These are phyloP conservation scores for Ochropleura plecta DNA, from an alignment of 2,888 invertebrate species.

Conservation along the genomic window DNA sequence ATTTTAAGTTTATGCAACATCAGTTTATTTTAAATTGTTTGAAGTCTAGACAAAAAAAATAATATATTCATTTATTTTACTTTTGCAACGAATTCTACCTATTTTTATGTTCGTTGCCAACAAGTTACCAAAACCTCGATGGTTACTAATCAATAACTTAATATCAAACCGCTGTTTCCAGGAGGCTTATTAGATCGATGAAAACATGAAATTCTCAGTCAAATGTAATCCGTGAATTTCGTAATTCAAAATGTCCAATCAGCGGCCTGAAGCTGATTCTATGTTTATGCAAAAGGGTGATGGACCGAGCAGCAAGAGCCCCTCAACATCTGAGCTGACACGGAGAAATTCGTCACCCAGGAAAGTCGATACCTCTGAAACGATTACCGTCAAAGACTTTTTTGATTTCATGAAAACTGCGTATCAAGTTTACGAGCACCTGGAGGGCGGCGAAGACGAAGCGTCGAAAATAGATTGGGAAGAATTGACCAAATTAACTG, in stretches of 20 bases:
- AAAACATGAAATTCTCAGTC: conserved; percentile 56
- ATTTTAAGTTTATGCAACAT: conserved; percentile 33
- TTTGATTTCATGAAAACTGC: conserved; percentile 94
- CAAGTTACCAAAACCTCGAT: conserved; percentile 1
- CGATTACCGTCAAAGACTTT: conserved; percentile 93
- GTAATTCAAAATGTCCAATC: conserved; percentile 79
- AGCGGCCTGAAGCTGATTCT: conserved; percentile 81
- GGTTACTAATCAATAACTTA: conserved; percentile 27
- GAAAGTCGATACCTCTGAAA: conserved; percentile 85
- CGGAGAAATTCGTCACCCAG: conserved; percentile 75
- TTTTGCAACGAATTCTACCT: conserved; percentile 29
- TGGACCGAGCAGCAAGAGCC: conserved; percentile 73
- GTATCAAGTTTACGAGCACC: conserved; percentile 92
- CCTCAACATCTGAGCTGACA: conserved; percentile 73
- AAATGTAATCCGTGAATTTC: conserved; percentile 37
- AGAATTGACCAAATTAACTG: conserved; percentile 87
- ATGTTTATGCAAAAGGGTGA: conserved; percentile 84
- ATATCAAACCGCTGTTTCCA: conserved; percentile 52
- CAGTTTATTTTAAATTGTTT: conserved; percentile 52
- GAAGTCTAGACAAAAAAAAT: conserved; percentile 20
- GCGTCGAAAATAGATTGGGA: conserved; percentile 88
- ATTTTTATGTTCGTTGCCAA: conserved; percentile 10
- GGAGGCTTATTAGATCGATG: conserved; percentile 78
- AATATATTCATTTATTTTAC: background rate
- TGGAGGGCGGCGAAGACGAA: conserved; percentile 85